Evolutionary conservation across 1,140 invertebrate species (phyloP).

Genomic region (Calycopis cecrops): DNA sequence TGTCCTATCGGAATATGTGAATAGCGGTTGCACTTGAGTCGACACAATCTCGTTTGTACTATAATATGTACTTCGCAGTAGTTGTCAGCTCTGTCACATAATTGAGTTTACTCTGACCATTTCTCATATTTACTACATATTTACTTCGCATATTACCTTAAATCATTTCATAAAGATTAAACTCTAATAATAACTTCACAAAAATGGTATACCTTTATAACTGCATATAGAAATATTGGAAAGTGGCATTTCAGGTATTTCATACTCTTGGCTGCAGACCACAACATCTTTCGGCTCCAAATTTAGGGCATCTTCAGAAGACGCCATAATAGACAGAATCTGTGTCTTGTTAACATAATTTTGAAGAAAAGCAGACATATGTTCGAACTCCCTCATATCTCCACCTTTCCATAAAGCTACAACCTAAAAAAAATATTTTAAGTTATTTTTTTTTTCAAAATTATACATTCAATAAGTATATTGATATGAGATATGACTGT

Average conservation of each 20-base stretch:
- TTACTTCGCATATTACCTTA: no score
- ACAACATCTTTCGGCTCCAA: conserved; percentile 54
- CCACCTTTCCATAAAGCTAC: conserved; percentile 60
- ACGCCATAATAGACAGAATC: conserved; percentile 42
- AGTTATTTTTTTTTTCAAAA: neutral
- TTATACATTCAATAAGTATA: neutral
- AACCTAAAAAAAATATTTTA: conserved; percentile 34
- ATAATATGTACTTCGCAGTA: no score
- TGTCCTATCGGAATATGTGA: no score
- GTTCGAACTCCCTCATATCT: conserved; percentile 39
- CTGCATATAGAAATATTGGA: conserved; percentile 52
- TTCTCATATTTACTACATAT: no score
- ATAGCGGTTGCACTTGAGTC: no score
- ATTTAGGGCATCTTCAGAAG: conserved; percentile 46
- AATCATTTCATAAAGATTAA: no score
- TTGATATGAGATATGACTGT: neutral
- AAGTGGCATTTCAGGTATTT: conserved; percentile 52
- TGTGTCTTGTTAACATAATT: conserved; percentile 36
- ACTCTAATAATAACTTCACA: no score
- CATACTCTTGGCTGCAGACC: conserved; percentile 42
- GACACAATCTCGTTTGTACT: no score
- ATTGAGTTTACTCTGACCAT: no score
- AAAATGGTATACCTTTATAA: conserved; percentile 45
- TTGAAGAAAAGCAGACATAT: conserved; percentile 44
- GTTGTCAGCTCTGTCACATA: no score